Evolutionary conservation across 2,797 vertebrate species (phyloP), one percentile per base, ranked within the genome.

Genomic region (Sphenopsis melanotis): DNA sequence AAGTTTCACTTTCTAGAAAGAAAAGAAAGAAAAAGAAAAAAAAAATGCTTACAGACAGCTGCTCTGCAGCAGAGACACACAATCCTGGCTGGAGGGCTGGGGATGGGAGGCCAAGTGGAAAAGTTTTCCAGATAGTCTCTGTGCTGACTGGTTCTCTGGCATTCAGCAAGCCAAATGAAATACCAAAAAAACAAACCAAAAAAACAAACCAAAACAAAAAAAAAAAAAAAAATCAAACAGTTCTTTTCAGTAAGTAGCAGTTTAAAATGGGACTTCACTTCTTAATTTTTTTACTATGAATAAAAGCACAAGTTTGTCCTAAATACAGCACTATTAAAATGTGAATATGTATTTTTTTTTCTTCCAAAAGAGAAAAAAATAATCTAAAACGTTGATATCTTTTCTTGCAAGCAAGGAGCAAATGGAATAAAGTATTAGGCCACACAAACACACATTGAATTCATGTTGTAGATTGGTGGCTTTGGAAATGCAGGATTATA

Each of bases 391-490:
- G 74, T 94, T 84, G 94, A 89, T 94, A 93, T 50, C 85, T 96
- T 96, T 97, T 97, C 96, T 97, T 96, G 97, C 98, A 97, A 98
- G 98, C 98, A 97, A 92, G 91, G 89, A 96, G 93, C 95, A 91
- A 97, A 96, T 47, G 64, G 95, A 97, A 94, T 87, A 96, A 90
- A 86, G 86, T 87, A 95, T 96, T 90, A 96, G 96, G 96, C 97
- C 97, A 97, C 95, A 93, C 94, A 95, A 96, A 95, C 29, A 97
- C 94, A 96, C 88, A 63, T 77, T 93, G 90, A 89, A 90, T 81
- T 92, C 64, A 93, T 94, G 95, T 90, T 80, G 94, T 89, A 87
- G 91, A 82, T 64, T 39, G 86, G 96, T 96, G 96, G 97, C 97
- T 97, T 95, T 90, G 96, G 96, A 97, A 97, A 97, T 95, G 98